phyloP scores from a whole-genome alignment of 2,797 vertebrate species.

The Melanotaenia maccullochi region DNA sequence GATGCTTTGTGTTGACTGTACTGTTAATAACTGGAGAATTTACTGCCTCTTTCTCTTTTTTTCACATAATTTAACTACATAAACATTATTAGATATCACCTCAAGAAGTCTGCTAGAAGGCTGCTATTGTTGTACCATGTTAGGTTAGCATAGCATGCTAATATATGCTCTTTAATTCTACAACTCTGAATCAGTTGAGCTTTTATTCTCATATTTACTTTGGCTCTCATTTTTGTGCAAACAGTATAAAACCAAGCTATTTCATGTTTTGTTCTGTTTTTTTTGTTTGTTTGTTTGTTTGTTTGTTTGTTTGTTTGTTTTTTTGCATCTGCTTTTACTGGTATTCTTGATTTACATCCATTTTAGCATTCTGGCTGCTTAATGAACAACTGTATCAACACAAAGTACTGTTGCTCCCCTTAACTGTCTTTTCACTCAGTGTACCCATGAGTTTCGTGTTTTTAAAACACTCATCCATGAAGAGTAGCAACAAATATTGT shows the following conservation, averaged over 20 bases:
- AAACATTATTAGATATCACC: neutral
- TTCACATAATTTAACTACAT: neutral
- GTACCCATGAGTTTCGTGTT: no score
- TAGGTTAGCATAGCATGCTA: neutral
- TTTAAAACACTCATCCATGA: no score
- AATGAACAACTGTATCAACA: no score
- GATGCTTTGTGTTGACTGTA: slow-evolving; percentile 36
- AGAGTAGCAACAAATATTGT: no score
- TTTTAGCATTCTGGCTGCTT: neutral
- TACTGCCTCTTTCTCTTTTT: neutral
- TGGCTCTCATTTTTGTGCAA: neutral
- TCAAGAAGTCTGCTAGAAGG: no score
- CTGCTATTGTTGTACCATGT: neutral
- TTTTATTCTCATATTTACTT: neutral
- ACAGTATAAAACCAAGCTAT: neutral
- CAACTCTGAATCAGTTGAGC: neutral
- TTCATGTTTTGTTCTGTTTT: neutral
- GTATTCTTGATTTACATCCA: neutral
- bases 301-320: neutral
- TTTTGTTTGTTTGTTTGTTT: no score
- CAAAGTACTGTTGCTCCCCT: no score
- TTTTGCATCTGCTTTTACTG: neutral
- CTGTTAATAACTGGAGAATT: slow-evolving; percentile 26
- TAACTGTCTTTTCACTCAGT: no score
- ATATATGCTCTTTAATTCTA: no score